Evolutionary conservation across 2,797 vertebrate genomes (phyloP).

Genomic region (Hoplostethus mediterraneus): DNA sequence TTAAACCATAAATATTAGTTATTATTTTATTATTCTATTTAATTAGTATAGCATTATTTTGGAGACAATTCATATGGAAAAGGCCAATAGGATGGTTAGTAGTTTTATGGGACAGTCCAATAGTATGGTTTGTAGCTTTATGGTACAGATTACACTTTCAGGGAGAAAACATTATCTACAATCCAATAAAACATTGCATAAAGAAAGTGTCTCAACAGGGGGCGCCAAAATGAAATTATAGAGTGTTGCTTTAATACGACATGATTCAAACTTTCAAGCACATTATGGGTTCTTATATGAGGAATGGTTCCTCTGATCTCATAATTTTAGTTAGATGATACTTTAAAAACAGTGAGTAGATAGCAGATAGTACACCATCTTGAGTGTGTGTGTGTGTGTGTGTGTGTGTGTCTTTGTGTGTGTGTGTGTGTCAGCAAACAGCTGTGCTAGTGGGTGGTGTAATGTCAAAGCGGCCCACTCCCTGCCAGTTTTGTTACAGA

Average conservation of each 20-base stretch:
- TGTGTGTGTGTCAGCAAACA: conserved; percentile 36
- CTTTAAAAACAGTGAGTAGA: conserved; percentile 60
- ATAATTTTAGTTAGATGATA: conserved; percentile 65
- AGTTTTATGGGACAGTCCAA: no score
- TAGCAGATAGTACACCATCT: conserved; percentile 60
- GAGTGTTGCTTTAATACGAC: background rate
- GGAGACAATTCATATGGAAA: no score
- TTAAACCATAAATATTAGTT: no score
- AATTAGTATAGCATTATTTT: no score
- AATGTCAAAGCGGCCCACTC: conserved; percentile 62
- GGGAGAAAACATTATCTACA: conserved; percentile 19
- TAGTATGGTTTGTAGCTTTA: no score
- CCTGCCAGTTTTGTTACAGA: conserved; percentile 73
- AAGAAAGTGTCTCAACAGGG: conserved; percentile 37
- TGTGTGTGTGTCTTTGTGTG: conserved; percentile 25
- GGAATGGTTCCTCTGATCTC: conserved; percentile 25
- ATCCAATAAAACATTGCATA: background rate
- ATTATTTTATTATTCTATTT: no score
- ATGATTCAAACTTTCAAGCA: no score
- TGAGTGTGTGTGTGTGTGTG: conserved; percentile 39
- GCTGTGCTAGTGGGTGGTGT: conserved; percentile 69
- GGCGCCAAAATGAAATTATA: conserved; percentile 26
- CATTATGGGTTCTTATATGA: conserved; percentile 37
- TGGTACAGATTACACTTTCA: background rate
- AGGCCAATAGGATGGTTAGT: no score